Conservation (phyloP, 2,113 vertebrate genomes). For the Geothlypis trichas region DNA sequence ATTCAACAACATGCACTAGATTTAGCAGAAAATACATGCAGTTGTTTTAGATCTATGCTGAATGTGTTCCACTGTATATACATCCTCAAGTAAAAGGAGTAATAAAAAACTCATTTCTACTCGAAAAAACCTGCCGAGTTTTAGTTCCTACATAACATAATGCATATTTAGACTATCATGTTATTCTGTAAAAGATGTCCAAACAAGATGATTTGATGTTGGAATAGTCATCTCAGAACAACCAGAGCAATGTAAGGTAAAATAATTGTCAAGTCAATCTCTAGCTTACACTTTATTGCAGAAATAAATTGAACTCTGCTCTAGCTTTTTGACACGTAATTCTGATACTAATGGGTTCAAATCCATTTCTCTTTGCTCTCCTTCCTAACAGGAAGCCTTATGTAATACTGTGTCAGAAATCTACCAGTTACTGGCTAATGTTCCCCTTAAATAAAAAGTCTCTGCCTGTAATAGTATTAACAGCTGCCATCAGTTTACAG, state of each 20-base stretch:
- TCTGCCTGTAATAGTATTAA: conserved; percentile 68
- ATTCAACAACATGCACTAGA: background rate
- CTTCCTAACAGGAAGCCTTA: conserved; percentile 70
- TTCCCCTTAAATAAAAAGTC: conserved; percentile 74
- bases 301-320: conserved; percentile 78
- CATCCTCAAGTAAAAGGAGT: conserved; percentile 43
- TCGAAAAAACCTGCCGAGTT: conserved; percentile 43
- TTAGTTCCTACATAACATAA: conserved; percentile 47
- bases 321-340: conserved; percentile 75
- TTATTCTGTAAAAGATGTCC: conserved; percentile 67
- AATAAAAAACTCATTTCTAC: conserved; percentile 63
- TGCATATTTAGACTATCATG: conserved; percentile 56
- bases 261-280: conserved; percentile 76
- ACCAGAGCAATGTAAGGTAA: conserved; percentile 54
- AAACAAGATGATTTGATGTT: conserved; percentile 70
- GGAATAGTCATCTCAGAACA: conserved; percentile 61
- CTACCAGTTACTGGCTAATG: conserved; percentile 63
- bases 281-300: conserved; percentile 66
- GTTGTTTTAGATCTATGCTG: conserved; percentile 35
- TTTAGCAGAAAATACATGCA: conserved; percentile 38
- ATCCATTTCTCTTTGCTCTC: conserved; percentile 69
- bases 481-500: conserved; percentile 69
- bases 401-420: conserved; percentile 72
- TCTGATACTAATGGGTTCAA: conserved; percentile 73
- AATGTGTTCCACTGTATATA: conserved; percentile 3